These are phyloP conservation scores for Percopsis omiscomaycus DNA, from an alignment of 2,797 vertebrate species.

Conservation along the genomic window DNA sequence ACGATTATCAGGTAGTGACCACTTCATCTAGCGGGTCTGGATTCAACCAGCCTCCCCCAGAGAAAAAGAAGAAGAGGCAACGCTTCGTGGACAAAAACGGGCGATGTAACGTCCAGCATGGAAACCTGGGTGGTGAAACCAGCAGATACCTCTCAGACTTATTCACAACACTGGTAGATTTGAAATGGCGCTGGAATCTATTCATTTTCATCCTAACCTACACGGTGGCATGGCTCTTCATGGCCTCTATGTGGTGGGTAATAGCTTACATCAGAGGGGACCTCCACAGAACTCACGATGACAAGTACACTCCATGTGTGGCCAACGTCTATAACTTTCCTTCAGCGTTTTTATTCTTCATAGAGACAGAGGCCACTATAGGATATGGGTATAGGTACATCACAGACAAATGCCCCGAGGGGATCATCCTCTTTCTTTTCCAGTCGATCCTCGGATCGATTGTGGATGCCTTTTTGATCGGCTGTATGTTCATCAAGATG, in stretches of 20 bases:
- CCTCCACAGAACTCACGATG: conserved; percentile 89
- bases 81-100: conserved; percentile 99
- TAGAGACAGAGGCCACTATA: conserved; percentile 97
- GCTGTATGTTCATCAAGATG: conserved; percentile 99
- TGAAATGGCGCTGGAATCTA: conserved; percentile 99
- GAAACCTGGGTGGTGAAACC: conserved; percentile 94
- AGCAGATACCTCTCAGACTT: conserved; percentile 97
- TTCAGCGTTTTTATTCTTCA: conserved; percentile 97
- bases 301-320: conserved; percentile 96
- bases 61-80: conserved; percentile 90
- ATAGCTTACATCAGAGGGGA: conserved; percentile 96
- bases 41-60: conserved; percentile 85
- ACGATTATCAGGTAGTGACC: conserved; percentile 99
- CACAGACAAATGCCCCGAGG: conserved; percentile 97
- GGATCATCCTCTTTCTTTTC: conserved; percentile 98
- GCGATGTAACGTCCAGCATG: conserved; percentile 97
- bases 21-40: conserved; percentile 93
- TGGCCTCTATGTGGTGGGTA: conserved; percentile 98
- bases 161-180: conserved; percentile 95
- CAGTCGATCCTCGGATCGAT: conserved; percentile 98
- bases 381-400: conserved; percentile 98
- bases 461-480: conserved; percentile 96
- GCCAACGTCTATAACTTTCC: conserved; percentile 99
- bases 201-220: conserved; percentile 98
- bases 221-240: conserved; percentile 98